Evolutionary conservation across 2,113 vertebrate species (phyloP).

Genomic region (Odocoileus virginianus): DNA sequence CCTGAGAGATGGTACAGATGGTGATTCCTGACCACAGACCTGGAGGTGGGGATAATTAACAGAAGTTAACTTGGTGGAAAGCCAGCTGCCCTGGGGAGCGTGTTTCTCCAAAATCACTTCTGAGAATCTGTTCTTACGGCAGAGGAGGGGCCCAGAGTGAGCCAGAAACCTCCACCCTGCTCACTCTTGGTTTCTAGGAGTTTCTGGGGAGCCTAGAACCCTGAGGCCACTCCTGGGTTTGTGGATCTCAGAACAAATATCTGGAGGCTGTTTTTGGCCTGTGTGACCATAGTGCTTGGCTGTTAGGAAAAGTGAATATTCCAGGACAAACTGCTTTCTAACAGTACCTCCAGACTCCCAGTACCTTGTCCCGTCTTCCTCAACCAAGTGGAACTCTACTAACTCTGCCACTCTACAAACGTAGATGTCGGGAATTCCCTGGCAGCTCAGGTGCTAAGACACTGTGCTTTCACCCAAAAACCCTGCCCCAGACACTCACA

Average conservation of each 20-base stretch:
- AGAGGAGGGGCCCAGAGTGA: background rate
- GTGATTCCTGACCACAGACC: constrained; percentile 91
- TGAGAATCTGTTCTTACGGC: background rate
- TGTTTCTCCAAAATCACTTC: background rate
- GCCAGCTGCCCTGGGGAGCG: fast-evolving
- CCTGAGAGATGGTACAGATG: constrained; percentile 81
- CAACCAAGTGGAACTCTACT: background rate
- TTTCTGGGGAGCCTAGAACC: background rate
- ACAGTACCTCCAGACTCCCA: background rate
- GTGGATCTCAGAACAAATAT: background rate
- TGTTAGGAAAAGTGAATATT: background rate
- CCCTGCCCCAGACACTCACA: background rate
- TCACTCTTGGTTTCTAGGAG: background rate
- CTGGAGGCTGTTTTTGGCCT: background rate
- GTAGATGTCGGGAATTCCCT: background rate
- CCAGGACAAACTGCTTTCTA: background rate
- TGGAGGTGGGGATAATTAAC: constrained; percentile 50
- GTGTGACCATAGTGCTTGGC: background rate
- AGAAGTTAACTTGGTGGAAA: background rate
- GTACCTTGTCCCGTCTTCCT: background rate
- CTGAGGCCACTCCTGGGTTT: background rate
- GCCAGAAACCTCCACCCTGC: background rate
- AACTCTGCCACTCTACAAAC: background rate
- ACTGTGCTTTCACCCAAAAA: background rate
- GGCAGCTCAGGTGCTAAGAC: background rate